Evolutionary conservation across 92 coral and sea anemone genomes (phyloP), one percentile per base, ranked within the genome.

Genomic region (Siderastrea radians): DNA sequence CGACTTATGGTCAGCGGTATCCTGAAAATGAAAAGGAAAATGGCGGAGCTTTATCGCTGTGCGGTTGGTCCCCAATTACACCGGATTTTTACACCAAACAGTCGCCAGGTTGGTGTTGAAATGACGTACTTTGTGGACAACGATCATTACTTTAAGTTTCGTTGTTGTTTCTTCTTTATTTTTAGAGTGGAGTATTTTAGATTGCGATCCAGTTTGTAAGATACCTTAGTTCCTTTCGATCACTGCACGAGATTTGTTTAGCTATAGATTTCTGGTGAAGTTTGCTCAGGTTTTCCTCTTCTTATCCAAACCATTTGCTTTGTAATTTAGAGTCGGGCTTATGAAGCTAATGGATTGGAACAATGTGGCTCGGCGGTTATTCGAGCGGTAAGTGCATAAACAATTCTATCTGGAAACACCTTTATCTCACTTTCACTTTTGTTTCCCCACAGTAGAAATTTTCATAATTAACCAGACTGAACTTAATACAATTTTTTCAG

Each of bases 31-130:
- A 26, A 26, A 26, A 26, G 38, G 79, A 92, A 87, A 69, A 93
- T 93, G 98, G 94, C 91, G 90, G 98, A 95, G 48, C 53, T 95
- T 0, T 90, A 90, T 64, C 93, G 95, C 60, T 95, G 98, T 89
- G 88, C 88, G 7, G 48, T 95, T 6, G 98, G 98, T 57, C 99
- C 99, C n/a, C 94, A 93, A 6, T 83, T 97, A 48, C 80, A 90
- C 50, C 90, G 99, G 9, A 95, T 95, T 75, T 97, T 82, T 74
- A 13, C 63, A 51, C 79, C 72, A 48, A 91, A 92, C 8, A 92
- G 95, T 54, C 78, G 83, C 13, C 94, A 93, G 98, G 99, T 97
- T 73, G 66, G 94, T 38, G 50, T 83, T 66, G 46, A 14, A 77
- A 6, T 46, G 3, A 4, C 51, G 11, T 8, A 66, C 55, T 68